These are phyloP conservation scores for Icerya purchasi DNA, from an alignment of 2,888 invertebrate species.

Conservation along the genomic window DNA sequence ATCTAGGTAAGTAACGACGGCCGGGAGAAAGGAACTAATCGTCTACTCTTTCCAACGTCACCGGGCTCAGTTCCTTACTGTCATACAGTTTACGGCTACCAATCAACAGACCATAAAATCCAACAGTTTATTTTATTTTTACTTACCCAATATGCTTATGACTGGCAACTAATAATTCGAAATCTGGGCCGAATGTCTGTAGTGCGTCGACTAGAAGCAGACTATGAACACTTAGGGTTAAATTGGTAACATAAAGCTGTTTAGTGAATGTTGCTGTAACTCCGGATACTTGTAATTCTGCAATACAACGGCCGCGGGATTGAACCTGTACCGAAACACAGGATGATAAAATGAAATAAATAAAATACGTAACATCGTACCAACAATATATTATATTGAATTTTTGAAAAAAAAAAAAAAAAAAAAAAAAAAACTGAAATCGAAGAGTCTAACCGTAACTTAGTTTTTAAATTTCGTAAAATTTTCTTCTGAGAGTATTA, in stretches of 20 bases:
- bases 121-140: no score
- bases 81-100: no score
- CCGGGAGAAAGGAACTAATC: no score
- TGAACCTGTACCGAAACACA: conserved; percentile 50
- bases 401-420: neutral
- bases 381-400: neutral
- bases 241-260: conserved; percentile 47
- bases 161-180: conserved; percentile 80
- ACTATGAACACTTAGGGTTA: conserved; percentile 76
- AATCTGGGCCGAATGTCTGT: conserved; percentile 87
- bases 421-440: no score
- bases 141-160: conserved; percentile 84
- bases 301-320: conserved; percentile 68
- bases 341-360: no score
- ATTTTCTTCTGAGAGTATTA: no score
- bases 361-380: neutral
- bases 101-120: neutral
- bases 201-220: conserved; percentile 80
- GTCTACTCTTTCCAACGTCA: no score
- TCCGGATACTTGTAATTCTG: conserved; percentile 78
- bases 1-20: no score
- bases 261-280: conserved; percentile 56
- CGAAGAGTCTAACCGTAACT: no score
- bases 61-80: no score
- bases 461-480: no score